These are phyloP conservation scores for Oscheius sp. DNA, from an alignment of 2,888 invertebrate genomes.

Conservation along the genomic window DNA sequence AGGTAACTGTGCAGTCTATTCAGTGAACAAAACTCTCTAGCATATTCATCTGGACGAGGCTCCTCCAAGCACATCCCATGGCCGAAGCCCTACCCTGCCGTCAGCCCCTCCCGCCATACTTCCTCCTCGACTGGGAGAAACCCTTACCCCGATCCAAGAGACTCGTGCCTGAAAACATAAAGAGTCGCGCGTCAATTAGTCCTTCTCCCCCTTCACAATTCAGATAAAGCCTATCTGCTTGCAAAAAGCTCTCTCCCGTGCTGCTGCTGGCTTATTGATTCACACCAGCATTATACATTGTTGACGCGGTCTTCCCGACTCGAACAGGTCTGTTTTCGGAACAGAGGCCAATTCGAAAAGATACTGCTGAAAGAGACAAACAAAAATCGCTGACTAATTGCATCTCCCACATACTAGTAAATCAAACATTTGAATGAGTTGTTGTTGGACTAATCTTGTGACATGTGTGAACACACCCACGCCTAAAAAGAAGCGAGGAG, in stretches of 20 bases:
- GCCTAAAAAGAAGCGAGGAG: no score
- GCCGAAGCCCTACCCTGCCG: neutral
- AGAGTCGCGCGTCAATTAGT: neutral
- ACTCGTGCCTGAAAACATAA: neutral
- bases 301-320: slow-evolving; percentile 34
- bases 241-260: slow-evolving; percentile 16
- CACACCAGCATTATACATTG: slow-evolving; percentile 37
- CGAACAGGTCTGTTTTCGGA: slow-evolving; percentile 17
- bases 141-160: slow-evolving; percentile 12
- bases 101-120: slow-evolving; percentile 6
- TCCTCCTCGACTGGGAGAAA: slow-evolving; percentile 15
- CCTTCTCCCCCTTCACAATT: slow-evolving; percentile 2
- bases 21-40: no score
- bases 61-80: slow-evolving; percentile 26
- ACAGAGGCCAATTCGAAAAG: neutral
- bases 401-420: no score
- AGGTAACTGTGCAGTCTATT: slow-evolving; percentile 25
- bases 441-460: no score
- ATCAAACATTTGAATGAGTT: no score
- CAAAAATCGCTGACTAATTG: no score
- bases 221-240: slow-evolving; percentile 30
- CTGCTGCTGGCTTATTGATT: slow-evolving; percentile 35
- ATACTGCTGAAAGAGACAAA: neutral
- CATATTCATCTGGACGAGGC: slow-evolving; percentile 30
- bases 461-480: no score